phyloP scores from a whole-genome alignment of 2,888 invertebrate species.

The Nesidiocoris tenuis region DNA sequence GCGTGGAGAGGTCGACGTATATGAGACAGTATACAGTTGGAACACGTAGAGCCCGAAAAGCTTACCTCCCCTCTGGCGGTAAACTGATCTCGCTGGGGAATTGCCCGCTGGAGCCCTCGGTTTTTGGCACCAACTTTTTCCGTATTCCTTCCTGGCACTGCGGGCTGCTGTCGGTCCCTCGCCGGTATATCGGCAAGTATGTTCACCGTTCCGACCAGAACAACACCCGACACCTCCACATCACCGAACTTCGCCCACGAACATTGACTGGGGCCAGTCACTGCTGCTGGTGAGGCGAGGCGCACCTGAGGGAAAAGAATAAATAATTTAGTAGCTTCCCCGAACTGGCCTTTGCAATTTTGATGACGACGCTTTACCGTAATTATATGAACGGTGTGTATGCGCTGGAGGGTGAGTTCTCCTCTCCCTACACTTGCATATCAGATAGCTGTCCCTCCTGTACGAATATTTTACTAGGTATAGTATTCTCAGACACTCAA shows the following conservation, averaged over 20 bases:
- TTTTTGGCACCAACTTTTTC: background rate
- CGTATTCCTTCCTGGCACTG: background rate
- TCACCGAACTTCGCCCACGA: background rate
- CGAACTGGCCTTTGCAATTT: conserved; percentile 35
- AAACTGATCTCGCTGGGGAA: conserved; percentile 33
- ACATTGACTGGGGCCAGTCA: background rate
- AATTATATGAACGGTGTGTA: conserved; percentile 31
- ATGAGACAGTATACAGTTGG: conserved; percentile 45
- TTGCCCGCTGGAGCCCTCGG: background rate
- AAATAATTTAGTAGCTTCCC: conserved; percentile 40
- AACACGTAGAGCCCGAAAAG: conserved; percentile 38
- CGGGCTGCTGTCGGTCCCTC: background rate
- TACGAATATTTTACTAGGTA: too few relatives aligned
- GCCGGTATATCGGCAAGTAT: background rate
- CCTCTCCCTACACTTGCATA: too few relatives aligned
- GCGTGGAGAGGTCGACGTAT: conserved; percentile 1
- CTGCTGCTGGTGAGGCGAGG: background rate
- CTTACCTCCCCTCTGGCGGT: conserved; percentile 6
- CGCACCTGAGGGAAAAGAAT: conserved; percentile 11
- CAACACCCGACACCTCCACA: background rate
- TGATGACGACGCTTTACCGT: conserved; percentile 45
- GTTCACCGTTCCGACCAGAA: too few relatives aligned
- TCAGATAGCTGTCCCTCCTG: too few relatives aligned
- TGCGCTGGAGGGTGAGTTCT: background rate
- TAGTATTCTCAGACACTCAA: too few relatives aligned